Conservation (phyloP, 2,888 invertebrate genomes). For the Pogonocherus hispidulus region DNA sequence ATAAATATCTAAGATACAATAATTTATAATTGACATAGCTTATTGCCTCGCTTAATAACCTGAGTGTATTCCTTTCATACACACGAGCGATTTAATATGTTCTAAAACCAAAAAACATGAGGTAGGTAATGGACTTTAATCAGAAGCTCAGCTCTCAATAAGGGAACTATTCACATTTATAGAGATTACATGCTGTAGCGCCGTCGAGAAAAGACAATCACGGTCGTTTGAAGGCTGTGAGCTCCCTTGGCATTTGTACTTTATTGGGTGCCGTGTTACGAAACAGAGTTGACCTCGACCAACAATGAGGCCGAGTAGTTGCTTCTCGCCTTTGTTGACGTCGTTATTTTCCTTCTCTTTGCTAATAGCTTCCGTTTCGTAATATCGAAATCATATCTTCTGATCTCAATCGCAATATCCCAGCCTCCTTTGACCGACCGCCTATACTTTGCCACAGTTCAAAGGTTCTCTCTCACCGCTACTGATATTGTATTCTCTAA, state of each 20-base stretch:
- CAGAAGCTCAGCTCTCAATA: slow-evolving; percentile 35
- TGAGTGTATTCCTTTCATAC: too few species aligned
- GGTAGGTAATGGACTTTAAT: slow-evolving; percentile 28
- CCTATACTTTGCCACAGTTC: slow-evolving; percentile 47
- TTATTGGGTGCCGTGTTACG: slow-evolving; percentile 46
- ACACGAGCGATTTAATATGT: slow-evolving; percentile 11
- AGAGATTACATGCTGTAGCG: slow-evolving; percentile 48
- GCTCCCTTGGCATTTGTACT: slow-evolving; percentile 46
- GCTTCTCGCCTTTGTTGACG: slow-evolving; percentile 50
- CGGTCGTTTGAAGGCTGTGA: slow-evolving; percentile 35
- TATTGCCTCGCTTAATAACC: too few species aligned
- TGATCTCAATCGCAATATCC: slow-evolving; percentile 59
- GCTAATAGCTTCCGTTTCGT: slow-evolving; percentile 56
- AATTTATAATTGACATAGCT: too few species aligned
- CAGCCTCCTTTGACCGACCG: slow-evolving; percentile 57
- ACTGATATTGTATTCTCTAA: slow-evolving; percentile 39
- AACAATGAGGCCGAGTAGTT: slow-evolving; percentile 42
- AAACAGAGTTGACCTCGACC: slow-evolving; percentile 44
- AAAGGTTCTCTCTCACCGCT: slow-evolving; percentile 44
- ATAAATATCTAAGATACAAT: too few species aligned
- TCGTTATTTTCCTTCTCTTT: slow-evolving; percentile 62
- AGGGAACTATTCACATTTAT: slow-evolving; percentile 44
- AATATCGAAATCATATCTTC: slow-evolving; percentile 63
- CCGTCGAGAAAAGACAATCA: slow-evolving; percentile 42
- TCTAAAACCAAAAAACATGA: not conserved